A percentile compares a stretch with the other conserved stretches of the same genome.
phyloP scores from a whole-genome alignment of 2,113 vertebrate species.

The Syngnathus floridae region DNA sequence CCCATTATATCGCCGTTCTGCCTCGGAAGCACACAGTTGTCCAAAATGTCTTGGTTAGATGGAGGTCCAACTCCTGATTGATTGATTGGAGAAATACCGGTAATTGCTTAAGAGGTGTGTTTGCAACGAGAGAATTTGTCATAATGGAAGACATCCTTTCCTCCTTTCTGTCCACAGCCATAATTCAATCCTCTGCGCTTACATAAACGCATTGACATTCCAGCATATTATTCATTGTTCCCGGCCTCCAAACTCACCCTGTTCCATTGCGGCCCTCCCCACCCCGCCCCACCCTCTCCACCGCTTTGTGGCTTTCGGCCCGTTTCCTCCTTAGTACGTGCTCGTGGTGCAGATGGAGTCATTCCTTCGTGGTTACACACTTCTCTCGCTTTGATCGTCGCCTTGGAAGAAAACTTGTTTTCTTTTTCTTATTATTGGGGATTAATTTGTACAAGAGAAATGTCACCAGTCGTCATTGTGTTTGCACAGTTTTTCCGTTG shows the following conservation, averaged over 20 bases:
- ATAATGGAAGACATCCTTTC: slow-evolving; percentile 7
- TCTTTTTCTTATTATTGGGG: not conserved
- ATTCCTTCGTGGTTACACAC: slow-evolving; percentile 31
- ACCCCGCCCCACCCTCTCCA: not conserved
- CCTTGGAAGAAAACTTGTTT: slow-evolving; percentile 4
- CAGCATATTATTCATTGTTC: slow-evolving; percentile 57
- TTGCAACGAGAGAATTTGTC: not conserved
- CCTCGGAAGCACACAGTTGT: not conserved
- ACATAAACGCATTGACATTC: slow-evolving; percentile 42
- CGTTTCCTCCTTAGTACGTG: slow-evolving; percentile 67
- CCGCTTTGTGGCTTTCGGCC: slow-evolving; percentile 43
- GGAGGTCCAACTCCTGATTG: not conserved
- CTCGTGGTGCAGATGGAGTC: slow-evolving; percentile 33
- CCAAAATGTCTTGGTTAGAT: not conserved
- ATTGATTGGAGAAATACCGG: not conserved
- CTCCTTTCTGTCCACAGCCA: slow-evolving; percentile 20
- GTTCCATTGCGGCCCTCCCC: slow-evolving; percentile 40
- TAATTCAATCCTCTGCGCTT: slow-evolving; percentile 27
- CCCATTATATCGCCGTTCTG: not conserved
- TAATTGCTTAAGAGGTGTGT: not conserved
- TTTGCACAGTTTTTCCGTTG: not conserved
- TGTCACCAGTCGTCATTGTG: not conserved
- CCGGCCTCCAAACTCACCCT: slow-evolving; percentile 35
- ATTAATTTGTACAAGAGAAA: slow-evolving; percentile 6
- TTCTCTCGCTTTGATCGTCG: slow-evolving; percentile 12